Conservation (phyloP, 2,797 vertebrate genomes). For the Mus minutoides region DNA sequence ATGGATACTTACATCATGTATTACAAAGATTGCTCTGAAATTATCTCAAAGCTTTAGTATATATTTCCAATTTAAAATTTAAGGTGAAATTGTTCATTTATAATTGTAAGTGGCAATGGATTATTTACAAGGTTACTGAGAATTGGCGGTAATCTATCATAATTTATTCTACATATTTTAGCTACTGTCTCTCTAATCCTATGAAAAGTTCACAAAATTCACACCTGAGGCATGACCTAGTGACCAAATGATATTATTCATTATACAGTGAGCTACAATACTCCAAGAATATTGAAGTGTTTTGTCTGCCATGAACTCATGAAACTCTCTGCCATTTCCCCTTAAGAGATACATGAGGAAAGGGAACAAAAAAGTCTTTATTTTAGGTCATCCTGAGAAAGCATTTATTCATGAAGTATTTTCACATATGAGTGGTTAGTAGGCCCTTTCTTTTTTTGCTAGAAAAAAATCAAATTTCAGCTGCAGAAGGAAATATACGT, state of each 20-base stretch:
- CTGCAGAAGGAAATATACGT: not conserved
- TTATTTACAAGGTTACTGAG: not conserved
- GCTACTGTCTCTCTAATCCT: not conserved
- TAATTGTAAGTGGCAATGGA: not conserved
- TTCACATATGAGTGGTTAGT: not conserved
- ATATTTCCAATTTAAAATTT: not conserved
- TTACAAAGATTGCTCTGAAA: not conserved
- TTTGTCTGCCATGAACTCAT: not conserved
- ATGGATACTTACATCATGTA: not conserved
- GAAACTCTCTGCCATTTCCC: not conserved
- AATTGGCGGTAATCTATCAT: not conserved
- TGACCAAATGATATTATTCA: not conserved
- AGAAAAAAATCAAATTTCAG: not conserved
- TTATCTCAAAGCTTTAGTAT: not conserved
- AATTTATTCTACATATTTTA: not conserved
- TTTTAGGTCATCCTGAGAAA: not conserved
- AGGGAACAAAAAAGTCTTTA: not conserved
- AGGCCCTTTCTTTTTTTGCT: not conserved
- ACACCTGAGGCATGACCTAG: slow-evolving; percentile 4
- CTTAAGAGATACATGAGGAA: not conserved
- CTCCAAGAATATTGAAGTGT: not conserved
- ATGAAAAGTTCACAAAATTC: not conserved
- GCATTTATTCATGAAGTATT: not conserved
- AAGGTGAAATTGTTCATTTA: not conserved
- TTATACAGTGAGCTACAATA: not conserved